phyloP scores from a whole-genome alignment of 2,113 vertebrate species.

The Bettongia penicillata region DNA sequence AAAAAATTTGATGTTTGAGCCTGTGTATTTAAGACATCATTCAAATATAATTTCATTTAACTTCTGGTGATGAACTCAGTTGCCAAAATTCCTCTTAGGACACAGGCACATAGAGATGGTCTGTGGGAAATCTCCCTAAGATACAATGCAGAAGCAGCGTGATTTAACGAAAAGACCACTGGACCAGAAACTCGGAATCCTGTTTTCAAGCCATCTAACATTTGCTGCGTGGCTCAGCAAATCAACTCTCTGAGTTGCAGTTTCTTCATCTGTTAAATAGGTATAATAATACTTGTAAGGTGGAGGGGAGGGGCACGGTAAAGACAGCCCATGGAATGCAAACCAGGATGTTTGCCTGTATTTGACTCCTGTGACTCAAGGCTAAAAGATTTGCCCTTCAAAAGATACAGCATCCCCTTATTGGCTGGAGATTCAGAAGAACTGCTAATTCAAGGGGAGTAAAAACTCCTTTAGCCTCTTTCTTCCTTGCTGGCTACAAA shows the following conservation, averaged over 20 bases:
- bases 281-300: background rate
- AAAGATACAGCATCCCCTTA: background rate
- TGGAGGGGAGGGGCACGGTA: background rate
- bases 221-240: background rate
- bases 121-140: background rate
- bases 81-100: background rate
- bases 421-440: background rate
- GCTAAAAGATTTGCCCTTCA: background rate
- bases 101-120: background rate
- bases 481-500: background rate
- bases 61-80: background rate
- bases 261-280: background rate
- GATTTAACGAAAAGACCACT: background rate
- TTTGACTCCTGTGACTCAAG: background rate
- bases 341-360: too few relatives aligned
- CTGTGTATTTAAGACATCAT: background rate
- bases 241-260: background rate
- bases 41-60: background rate
- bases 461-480: background rate
- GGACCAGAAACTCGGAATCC: background rate
- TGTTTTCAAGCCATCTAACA: background rate
- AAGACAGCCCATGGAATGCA: background rate
- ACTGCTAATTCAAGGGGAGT: background rate
- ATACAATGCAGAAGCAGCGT: background rate
- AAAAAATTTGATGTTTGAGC: background rate